phyloP scores from a whole-genome alignment of 2,888 invertebrate genomes.

The Aquatica leii region DNA sequence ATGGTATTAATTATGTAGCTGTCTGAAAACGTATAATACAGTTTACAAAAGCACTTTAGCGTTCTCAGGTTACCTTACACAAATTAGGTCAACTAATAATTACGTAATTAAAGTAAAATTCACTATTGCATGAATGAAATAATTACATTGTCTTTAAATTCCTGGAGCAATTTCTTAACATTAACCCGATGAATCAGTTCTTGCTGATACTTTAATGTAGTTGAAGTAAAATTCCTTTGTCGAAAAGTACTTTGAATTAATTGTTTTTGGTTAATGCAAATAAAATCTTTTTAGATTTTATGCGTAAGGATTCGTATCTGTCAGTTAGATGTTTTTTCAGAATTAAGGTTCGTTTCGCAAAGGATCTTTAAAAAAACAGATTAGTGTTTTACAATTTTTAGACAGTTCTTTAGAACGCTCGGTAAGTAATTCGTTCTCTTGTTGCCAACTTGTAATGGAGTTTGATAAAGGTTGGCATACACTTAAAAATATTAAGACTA shows the following conservation, averaged over 20 bases:
- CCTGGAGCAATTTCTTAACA: too few relatives aligned
- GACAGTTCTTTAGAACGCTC: not conserved
- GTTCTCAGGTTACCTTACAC: not conserved
- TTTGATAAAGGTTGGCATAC: constrained; percentile 28
- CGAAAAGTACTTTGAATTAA: too few relatives aligned
- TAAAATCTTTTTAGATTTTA: too few relatives aligned
- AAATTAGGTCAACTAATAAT: constrained; percentile 8
- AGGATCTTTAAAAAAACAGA: constrained; percentile 18
- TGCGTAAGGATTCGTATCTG: not conserved
- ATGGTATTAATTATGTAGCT: constrained; percentile 2
- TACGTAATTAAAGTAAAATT: not conserved
- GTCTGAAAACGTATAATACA: constrained; percentile 5
- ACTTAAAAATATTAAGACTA: constrained; percentile 27
- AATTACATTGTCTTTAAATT: too few relatives aligned
- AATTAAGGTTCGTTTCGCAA: constrained; percentile 18
- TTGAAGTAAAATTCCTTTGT: too few relatives aligned
- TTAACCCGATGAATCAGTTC: too few relatives aligned
- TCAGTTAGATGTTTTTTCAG: constrained; percentile 15
- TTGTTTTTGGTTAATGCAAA: too few relatives aligned
- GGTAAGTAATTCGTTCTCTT: not conserved
- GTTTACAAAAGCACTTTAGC: not conserved
- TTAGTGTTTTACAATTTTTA: constrained; percentile 22
- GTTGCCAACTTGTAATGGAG: constrained; percentile 27
- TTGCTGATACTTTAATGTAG: too few relatives aligned
- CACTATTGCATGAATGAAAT: not conserved